Evolutionary conservation across 2,888 invertebrate species (phyloP).

Genomic region (Pachycephus smyrnensis): DNA sequence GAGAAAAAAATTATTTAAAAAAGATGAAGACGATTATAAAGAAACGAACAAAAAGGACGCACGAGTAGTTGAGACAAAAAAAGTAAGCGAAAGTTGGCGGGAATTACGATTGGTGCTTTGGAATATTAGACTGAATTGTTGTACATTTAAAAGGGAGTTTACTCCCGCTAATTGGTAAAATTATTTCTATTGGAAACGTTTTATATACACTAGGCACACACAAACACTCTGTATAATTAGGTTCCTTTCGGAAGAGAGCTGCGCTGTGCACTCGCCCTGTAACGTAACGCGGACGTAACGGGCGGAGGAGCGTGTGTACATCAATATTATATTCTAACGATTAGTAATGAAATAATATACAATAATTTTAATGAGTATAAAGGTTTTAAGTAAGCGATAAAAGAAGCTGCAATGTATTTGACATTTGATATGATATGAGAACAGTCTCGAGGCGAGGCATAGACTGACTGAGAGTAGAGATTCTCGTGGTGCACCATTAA

Average conservation of each 20-base stretch:
- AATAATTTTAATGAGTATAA: slow-evolving; percentile 59
- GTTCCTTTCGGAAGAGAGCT: slow-evolving; percentile 39
- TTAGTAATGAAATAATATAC: slow-evolving; percentile 60
- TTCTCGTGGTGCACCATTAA: slow-evolving; percentile 26
- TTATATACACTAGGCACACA: slow-evolving; percentile 32
- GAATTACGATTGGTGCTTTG: slow-evolving; percentile 59
- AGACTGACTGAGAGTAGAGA: slow-evolving; percentile 38
- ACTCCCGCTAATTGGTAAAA: slow-evolving; percentile 38
- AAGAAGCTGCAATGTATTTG: slow-evolving; percentile 37
- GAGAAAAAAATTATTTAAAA: not conserved
- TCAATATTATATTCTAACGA: slow-evolving; percentile 62
- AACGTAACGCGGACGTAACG: not conserved
- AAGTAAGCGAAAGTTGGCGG: slow-evolving; percentile 4
- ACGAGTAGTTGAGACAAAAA: not conserved
- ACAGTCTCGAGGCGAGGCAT: slow-evolving; percentile 38
- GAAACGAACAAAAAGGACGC: not conserved
- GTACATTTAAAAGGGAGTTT: slow-evolving; percentile 44
- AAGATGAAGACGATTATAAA: not conserved
- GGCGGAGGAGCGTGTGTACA: slow-evolving; percentile 46
- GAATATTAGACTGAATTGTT: slow-evolving; percentile 66
- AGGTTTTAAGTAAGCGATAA: slow-evolving; percentile 48
- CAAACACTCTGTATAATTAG: slow-evolving; percentile 14
- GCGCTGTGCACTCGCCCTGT: slow-evolving; percentile 29
- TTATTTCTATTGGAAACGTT: slow-evolving; percentile 51
- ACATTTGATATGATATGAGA: slow-evolving; percentile 35